Percentiles rank a stretch among this genome's conserved stretches.
These are phyloP conservation scores for Neogale vison DNA, from an alignment of 2,113 vertebrate genomes.

Conservation along the genomic window DNA sequence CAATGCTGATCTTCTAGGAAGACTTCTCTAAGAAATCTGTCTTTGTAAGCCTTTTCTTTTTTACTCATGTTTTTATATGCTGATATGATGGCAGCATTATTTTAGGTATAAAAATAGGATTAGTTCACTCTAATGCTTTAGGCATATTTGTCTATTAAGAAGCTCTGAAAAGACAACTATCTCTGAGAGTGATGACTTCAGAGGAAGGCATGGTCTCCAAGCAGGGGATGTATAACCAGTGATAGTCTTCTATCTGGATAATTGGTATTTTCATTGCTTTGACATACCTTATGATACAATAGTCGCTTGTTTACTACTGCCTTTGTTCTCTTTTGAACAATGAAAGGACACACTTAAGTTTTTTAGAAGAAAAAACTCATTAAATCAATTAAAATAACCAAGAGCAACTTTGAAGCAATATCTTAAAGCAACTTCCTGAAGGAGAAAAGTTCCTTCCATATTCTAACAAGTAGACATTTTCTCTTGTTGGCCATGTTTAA, in stretches of 20 bases:
- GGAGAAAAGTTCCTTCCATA: not conserved
- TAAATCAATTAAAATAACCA: slow-evolving; percentile 36
- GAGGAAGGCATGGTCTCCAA: not conserved
- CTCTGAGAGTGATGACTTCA: not conserved
- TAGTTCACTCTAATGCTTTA: not conserved
- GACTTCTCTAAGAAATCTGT: not conserved
- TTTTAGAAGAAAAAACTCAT: not conserved
- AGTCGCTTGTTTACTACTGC: not conserved
- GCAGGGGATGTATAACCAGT: not conserved
- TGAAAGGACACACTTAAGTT: slow-evolving; percentile 15
- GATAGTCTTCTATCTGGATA: not conserved
- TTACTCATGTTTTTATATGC: not conserved
- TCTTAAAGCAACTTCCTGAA: slow-evolving; percentile 28
- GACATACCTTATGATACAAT: not conserved
- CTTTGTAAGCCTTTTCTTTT: not conserved
- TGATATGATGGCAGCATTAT: not conserved
- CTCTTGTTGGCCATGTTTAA: not conserved
- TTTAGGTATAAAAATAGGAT: not conserved
- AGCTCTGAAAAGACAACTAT: slow-evolving; percentile 3
- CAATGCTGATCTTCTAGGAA: not conserved
- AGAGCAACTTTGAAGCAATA: slow-evolving; percentile 27
- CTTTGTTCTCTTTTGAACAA: slow-evolving; percentile 34
- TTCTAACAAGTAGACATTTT: not conserved
- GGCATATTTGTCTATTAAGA: slow-evolving; percentile 3
- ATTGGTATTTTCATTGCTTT: slow-evolving; percentile 15